Evolutionary conservation across 2,888 invertebrate species (phyloP), one percentile per base, ranked within the genome.

Genomic region (Drosophila rubida): DNA sequence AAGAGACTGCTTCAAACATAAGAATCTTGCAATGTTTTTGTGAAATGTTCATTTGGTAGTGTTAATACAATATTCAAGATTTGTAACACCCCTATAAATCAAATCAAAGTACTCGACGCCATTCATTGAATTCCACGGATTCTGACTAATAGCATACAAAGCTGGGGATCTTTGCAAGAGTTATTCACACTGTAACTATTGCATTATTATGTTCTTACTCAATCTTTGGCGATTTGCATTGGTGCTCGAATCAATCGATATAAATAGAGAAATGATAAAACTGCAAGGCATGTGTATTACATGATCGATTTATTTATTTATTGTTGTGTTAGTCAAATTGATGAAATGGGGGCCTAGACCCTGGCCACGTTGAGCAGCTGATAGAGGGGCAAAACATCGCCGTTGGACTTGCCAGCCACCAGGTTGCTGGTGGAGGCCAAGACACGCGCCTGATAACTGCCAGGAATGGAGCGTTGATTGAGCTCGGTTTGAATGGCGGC

Each of bases 351-450:
- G 2, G 7, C 6, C 8, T 59, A 80, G 7, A 74, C 23, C 14
- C 78, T 69, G 22, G 78, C 65, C 65, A 83, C 66, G 44, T 83
- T 83, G 22, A 83, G 68, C 1, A 82, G 66, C 42, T 82, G 84
- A 51, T 81, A 82, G 25, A 81, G 63, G 0, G 81, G 81, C 45
- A 83, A 11, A 0, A 62, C 22, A 0, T 61, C 69, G 53, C 60
- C 68, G 23, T 50, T 70, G 49, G 63, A 66, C 19, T 79, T 63
- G 46, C 61, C 72, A 19, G 78, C 58, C n/a, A 74, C 32, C 2
- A 69, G 30, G 32, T 51, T 75, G 39, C 58, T 27, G 1, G 53
- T 50, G 27, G 79, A 51, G 51, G 78, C 61, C 23, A 79, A 19
- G 0, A 69, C 42, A 2, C 84, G 75, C 27, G 69, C 79, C 68